Evolutionary conservation across 2,888 invertebrate species (phyloP).

Genomic region (Dicranocentrus wangi): DNA sequence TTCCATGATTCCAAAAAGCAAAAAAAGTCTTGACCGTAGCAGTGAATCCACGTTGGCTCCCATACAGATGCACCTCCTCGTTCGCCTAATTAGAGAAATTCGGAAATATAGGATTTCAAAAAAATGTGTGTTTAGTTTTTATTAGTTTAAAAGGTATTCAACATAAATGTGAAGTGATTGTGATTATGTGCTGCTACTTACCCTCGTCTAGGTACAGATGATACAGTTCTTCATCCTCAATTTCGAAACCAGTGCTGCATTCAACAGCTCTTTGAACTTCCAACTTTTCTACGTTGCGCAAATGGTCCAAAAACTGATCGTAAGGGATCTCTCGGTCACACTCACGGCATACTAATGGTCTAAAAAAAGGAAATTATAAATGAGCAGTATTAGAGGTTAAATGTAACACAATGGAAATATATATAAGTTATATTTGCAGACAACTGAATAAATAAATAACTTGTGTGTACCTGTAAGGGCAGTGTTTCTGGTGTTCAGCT

Average conservation of each 20-base stretch:
- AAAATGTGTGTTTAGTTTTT: too few species aligned
- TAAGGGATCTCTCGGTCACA: constrained; percentile 64
- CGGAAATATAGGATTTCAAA: background rate
- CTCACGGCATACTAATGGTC: constrained; percentile 64
- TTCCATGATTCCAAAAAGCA: constrained; percentile 61
- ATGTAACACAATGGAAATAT: background rate
- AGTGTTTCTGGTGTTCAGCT: constrained; percentile 32
- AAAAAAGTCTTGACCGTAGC: constrained; percentile 65
- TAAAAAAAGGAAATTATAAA: background rate
- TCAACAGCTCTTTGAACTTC: constrained; percentile 63
- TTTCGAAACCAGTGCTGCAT: constrained; percentile 67
- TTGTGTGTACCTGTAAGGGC: constrained; percentile 35
- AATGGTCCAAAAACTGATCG: constrained; percentile 61
- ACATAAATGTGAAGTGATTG: background rate
- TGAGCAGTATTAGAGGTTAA: background rate
- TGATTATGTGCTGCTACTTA: background rate
- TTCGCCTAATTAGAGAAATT: background rate
- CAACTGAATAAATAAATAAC: too few species aligned
- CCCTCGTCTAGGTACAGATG: background rate
- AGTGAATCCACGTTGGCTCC: constrained; percentile 69
- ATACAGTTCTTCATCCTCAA: constrained; percentile 62
- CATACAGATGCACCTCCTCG: constrained; percentile 53
- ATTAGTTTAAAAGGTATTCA: too few species aligned
- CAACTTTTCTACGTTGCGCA: constrained; percentile 56
- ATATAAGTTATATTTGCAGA: too few species aligned